These are phyloP conservation scores for Notodonta dromedarius DNA, from an alignment of 2,888 invertebrate species.

Conservation along the genomic window DNA sequence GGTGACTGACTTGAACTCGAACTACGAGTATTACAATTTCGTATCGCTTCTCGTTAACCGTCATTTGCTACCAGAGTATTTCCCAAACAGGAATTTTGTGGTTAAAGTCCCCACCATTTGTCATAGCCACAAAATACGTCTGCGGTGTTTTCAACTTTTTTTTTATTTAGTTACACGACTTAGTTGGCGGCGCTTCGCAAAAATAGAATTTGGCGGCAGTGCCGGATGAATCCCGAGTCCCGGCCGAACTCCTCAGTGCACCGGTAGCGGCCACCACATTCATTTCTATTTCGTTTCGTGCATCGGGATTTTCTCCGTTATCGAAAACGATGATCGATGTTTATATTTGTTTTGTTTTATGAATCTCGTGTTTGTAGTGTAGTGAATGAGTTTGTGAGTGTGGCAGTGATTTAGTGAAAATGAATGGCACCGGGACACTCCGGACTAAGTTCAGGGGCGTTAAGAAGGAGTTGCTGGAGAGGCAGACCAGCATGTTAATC, in stretches of 20 bases:
- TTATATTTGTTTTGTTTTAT: slow-evolving; percentile 8
- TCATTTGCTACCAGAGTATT: slow-evolving; percentile 7
- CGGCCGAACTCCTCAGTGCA: slow-evolving; percentile 70
- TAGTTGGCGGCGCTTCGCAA: slow-evolving; percentile 79
- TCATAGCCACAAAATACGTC: slow-evolving; percentile 15
- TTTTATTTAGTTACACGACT: slow-evolving; percentile 71
- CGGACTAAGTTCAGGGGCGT: slow-evolving; percentile 90
- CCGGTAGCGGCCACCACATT: slow-evolving; percentile 67
- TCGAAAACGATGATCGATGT: slow-evolving; percentile 17
- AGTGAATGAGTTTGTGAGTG: slow-evolving; percentile 39
- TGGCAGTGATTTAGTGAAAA: slow-evolving; percentile 49
- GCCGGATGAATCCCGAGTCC: slow-evolving; percentile 73
- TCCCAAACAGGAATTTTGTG: slow-evolving; percentile 28
- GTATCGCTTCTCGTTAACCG: no score
- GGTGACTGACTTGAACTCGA: no score
- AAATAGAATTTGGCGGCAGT: slow-evolving; percentile 83
- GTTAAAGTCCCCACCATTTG: no score
- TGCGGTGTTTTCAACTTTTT: background rate
- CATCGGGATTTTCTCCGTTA: slow-evolving; percentile 10
- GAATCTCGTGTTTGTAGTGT: slow-evolving; percentile 18
- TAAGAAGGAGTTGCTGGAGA: slow-evolving; percentile 89
- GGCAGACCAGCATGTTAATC: slow-evolving; percentile 89
- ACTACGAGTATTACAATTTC: no score
- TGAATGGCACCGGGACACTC: slow-evolving; percentile 83
- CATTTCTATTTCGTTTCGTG: slow-evolving; percentile 52